These are phyloP conservation scores for Teleogryllus occipitalis DNA, from an alignment of 1,140 invertebrate species.

Conservation along the genomic window DNA sequence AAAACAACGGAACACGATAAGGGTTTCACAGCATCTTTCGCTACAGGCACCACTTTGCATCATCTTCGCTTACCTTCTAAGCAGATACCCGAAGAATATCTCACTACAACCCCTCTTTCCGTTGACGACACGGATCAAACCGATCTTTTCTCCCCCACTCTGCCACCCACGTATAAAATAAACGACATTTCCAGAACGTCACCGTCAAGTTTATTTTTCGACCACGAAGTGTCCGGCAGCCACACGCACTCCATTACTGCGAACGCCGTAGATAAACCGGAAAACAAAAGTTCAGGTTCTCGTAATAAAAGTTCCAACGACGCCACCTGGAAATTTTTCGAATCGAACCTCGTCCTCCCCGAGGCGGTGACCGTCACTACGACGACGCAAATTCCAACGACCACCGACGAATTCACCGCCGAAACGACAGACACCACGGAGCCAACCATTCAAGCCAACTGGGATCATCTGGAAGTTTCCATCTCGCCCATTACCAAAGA, in stretches of 20 bases:
- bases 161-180: neutral
- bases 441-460: constrained; percentile 30
- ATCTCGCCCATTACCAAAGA: constrained; percentile 63
- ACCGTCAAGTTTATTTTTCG: constrained; percentile 33
- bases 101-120: constrained; percentile 49
- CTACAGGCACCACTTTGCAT: neutral
- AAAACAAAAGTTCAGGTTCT: neutral
- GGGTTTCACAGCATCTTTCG: neutral
- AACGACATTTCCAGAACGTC: constrained; percentile 30
- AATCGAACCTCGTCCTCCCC: constrained; percentile 10
- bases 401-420: neutral
- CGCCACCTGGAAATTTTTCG: constrained; percentile 8
- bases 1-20: neutral
- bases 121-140: constrained; percentile 13
- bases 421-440: neutral
- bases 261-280: constrained; percentile 18
- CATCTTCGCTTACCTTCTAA: constrained; percentile 44
- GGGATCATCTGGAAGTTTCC: constrained; percentile 56
- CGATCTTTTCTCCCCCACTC: constrained; percentile 12
- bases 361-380: constrained; percentile 28
- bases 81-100: constrained; percentile 65
- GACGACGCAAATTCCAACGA: constrained; percentile 8
- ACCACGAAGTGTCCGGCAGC: constrained; percentile 48
- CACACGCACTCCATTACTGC: constrained; percentile 38
- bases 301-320: neutral